phyloP scores from a whole-genome alignment of 1,140 invertebrate species.

The Drosophila sturtevanti region DNA sequence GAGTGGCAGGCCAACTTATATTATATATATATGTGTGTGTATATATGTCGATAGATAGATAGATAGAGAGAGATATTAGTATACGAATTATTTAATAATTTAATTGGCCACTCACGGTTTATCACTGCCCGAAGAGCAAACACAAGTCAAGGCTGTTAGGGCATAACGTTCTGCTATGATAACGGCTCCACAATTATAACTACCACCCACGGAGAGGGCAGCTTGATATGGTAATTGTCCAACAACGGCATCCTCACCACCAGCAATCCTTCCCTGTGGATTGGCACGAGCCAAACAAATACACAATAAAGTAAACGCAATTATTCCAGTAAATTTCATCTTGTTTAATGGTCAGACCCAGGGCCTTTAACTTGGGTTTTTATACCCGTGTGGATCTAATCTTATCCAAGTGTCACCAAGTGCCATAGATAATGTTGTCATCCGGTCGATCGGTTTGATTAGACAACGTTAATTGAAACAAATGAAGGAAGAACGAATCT shows the following conservation, averaged over 20 bases:
- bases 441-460: constrained; percentile 39
- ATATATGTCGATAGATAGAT: no score
- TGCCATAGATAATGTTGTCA: constrained; percentile 33
- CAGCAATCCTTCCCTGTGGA: constrained; percentile 55
- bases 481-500: constrained; percentile 6
- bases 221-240: constrained; percentile 75
- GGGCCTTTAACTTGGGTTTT: constrained; percentile 9
- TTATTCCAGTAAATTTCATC: constrained; percentile 40
- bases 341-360: constrained; percentile 13
- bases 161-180: constrained; percentile 63
- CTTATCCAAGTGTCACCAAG: constrained; percentile 13
- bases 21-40: no score
- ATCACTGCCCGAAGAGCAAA: constrained; percentile 66
- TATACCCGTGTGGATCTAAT: not conserved
- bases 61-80: no score
- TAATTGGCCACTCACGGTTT: constrained; percentile 49
- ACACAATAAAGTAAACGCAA: constrained; percentile 37
- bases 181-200: constrained; percentile 67
- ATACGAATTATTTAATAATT: no score
- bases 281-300: constrained; percentile 7
- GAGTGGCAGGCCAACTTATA: constrained; percentile 66
- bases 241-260: constrained; percentile 59
- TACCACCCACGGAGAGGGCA: constrained; percentile 61
- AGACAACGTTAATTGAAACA: constrained; percentile 29
- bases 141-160: constrained; percentile 66